A percentile compares a stretch with the other conserved stretches of the same genome.
These are phyloP conservation scores for Meda fulgida DNA, from an alignment of 2,797 vertebrate genomes.

Conservation along the genomic window DNA sequence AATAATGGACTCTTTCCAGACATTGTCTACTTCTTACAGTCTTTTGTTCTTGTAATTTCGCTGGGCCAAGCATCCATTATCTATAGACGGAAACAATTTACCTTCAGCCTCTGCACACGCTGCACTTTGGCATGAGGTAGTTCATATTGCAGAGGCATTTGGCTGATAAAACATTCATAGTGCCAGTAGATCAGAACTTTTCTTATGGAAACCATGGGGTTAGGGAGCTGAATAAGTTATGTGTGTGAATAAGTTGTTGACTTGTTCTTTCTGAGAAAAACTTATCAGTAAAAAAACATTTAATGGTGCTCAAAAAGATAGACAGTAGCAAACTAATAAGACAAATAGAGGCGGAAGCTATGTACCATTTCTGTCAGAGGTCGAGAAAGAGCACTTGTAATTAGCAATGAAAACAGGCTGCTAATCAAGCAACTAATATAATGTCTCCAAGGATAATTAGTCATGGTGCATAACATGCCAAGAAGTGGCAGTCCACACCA, in stretches of 20 bases:
- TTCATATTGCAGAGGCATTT: conserved; percentile 71
- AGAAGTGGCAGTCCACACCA: conserved; percentile 46
- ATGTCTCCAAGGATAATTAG: conserved; percentile 77
- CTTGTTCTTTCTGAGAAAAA: conserved; percentile 22
- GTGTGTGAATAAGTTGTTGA: conserved; percentile 23
- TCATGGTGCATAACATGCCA: conserved; percentile 68
- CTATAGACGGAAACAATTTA: conserved; percentile 61
- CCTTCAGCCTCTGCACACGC: conserved; percentile 63
- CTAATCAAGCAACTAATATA: conserved; percentile 80
- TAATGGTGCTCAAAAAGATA: conserved; percentile 25
- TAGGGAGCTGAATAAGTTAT: conserved; percentile 13
- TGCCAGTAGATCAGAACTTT: conserved; percentile 43
- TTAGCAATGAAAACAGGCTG: conserved; percentile 77
- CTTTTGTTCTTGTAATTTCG: conserved; percentile 56
- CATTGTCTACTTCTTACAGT: conserved; percentile 56
- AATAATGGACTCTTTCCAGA: conserved; percentile 53
- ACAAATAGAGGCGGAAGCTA: conserved; percentile 17
- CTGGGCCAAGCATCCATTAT: conserved; percentile 66
- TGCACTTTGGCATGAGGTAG: conserved; percentile 68
- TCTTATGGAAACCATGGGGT: conserved; percentile 4
- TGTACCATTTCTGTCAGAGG: conserved; percentile 70
- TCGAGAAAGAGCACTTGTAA: conserved; percentile 76
- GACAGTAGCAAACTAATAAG: conserved; percentile 34
- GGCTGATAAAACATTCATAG: conserved; percentile 51
- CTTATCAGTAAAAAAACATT: conserved; percentile 5